phyloP scores from a whole-genome alignment of 2,797 vertebrate genomes.

The Mus spretus region DNA sequence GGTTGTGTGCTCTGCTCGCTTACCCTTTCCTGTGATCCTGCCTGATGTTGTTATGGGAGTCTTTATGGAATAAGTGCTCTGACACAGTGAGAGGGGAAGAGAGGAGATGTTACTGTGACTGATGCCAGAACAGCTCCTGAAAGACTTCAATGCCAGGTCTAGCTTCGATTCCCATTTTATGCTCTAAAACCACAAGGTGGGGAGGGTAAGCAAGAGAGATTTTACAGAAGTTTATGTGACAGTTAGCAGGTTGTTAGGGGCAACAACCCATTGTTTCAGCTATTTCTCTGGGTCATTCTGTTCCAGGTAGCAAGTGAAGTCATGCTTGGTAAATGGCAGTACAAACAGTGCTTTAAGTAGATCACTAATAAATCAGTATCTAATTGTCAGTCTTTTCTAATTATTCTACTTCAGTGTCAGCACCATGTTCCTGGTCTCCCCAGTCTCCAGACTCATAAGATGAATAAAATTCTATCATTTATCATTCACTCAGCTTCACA shows the following conservation, averaged over 20 bases:
- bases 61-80: neutral
- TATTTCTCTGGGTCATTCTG: neutral
- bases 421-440: neutral
- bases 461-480: neutral
- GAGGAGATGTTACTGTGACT: neutral
- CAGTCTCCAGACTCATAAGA: neutral
- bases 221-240: neutral
- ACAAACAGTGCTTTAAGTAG: neutral
- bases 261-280: neutral
- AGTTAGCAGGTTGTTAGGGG: neutral
- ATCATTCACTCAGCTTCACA: neutral
- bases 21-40: neutral
- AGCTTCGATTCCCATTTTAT: neutral
- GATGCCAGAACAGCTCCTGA: neutral
- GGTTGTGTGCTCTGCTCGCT: neutral
- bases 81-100: neutral
- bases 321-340: neutral
- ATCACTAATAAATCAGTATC: slow-evolving; percentile 15
- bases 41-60: neutral
- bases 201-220: neutral
- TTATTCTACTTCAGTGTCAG: neutral
- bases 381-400: neutral
- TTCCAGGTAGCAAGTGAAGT: slow-evolving; percentile 12
- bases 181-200: slow-evolving; percentile 16
- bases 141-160: neutral